Evolutionary conservation across 2,888 invertebrate species (phyloP).

Genomic region (Oeneis ivallda): DNA sequence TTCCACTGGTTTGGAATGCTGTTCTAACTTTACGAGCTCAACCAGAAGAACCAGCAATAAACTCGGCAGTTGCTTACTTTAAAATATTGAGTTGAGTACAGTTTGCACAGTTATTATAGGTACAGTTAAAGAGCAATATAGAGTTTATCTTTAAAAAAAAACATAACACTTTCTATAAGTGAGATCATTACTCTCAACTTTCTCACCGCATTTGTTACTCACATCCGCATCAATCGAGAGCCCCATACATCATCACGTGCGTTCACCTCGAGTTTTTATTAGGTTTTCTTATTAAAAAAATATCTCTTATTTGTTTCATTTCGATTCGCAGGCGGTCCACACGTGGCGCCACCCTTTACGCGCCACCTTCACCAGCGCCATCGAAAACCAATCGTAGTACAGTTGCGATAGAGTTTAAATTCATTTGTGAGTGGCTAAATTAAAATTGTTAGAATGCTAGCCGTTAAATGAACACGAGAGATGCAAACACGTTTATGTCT

Average conservation of each 20-base stretch:
- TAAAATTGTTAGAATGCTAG: slow-evolving; percentile 30
- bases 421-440: slow-evolving; percentile 12
- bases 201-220: slow-evolving; percentile 32
- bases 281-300: slow-evolving; percentile 50
- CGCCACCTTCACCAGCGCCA: slow-evolving; percentile 39
- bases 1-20: no score
- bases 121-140: no score
- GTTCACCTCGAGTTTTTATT: slow-evolving; percentile 60
- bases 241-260: slow-evolving; percentile 44
- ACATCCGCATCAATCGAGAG: slow-evolving; percentile 46
- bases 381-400: slow-evolving; percentile 9
- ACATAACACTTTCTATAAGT: background rate
- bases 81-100: no score
- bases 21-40: no score
- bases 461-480: slow-evolving; percentile 63
- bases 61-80: no score
- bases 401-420: background rate
- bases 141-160: background rate
- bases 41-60: no score
- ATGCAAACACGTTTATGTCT: slow-evolving; percentile 66
- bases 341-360: slow-evolving; percentile 70
- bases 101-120: no score
- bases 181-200: background rate
- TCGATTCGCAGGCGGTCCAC: slow-evolving; percentile 63
- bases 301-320: slow-evolving; percentile 46